phyloP scores from a whole-genome alignment of 2,888 invertebrate species.

The Leptopilina drosophilae region DNA sequence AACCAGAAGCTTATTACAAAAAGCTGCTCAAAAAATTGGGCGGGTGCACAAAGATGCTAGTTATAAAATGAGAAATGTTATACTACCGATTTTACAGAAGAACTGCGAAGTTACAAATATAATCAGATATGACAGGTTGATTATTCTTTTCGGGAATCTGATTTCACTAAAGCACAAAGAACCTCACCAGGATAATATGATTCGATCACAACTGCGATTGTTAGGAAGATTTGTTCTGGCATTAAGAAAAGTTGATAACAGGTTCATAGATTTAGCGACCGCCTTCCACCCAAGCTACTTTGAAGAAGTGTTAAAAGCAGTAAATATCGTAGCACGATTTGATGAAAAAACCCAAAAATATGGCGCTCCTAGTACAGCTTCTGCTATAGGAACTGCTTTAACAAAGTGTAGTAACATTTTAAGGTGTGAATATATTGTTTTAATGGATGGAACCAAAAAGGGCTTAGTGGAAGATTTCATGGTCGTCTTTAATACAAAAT shows the following conservation, averaged over 20 bases:
- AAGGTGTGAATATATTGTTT: constrained; percentile 48
- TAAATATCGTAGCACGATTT: not conserved
- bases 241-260: not conserved
- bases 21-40: not conserved
- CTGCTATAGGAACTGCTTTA: constrained; percentile 46
- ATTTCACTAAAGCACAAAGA: not conserved
- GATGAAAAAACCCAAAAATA: not conserved
- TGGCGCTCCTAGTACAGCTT: not conserved
- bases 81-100: not conserved
- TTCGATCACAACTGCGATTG: not conserved
- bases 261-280: not conserved
- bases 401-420: constrained; percentile 50
- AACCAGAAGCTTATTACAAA: not conserved
- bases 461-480: not conserved
- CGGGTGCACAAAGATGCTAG: not conserved
- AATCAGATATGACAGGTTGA: not conserved
- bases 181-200: not conserved
- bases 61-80: not conserved
- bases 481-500: not conserved
- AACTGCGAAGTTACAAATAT: constrained; percentile 43
- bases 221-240: not conserved
- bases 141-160: not conserved
- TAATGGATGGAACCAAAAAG: constrained; percentile 46
- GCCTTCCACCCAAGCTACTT: not conserved
- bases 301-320: not conserved